phyloP scores from a whole-genome alignment of 2,888 invertebrate species.

The Syrphus vitripennis region DNA sequence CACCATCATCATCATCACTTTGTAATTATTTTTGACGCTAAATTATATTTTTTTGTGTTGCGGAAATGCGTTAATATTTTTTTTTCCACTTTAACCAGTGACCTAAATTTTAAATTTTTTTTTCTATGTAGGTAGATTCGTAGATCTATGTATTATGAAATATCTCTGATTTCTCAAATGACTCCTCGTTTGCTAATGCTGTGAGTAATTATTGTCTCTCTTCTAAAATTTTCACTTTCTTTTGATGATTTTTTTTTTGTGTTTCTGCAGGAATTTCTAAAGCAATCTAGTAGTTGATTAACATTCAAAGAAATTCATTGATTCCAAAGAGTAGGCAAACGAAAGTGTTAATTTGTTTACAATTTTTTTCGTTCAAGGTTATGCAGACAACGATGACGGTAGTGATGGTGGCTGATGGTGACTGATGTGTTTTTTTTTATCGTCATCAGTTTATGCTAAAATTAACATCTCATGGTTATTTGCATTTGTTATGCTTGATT shows the following conservation, averaged over 20 bases:
- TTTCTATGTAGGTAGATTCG: too few relatives aligned
- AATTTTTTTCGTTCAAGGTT: conserved; percentile 22
- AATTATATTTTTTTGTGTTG: conserved; percentile 1
- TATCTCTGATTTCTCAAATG: not conserved
- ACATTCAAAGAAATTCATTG: conserved; percentile 41
- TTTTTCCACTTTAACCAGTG: not conserved
- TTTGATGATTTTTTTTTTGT: not conserved
- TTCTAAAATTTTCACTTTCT: conserved; percentile 29
- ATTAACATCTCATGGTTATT: conserved; percentile 17
- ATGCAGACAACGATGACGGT: not conserved
- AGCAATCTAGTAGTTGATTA: not conserved
- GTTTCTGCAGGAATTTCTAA: not conserved
- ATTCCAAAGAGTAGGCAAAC: not conserved
- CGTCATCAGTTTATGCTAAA: conserved; percentile 3
- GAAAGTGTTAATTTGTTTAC: conserved; percentile 33
- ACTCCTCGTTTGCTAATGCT: not conserved
- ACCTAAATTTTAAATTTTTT: not conserved
- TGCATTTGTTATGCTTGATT: conserved; percentile 27
- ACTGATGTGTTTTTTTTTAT: not conserved
- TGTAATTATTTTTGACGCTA: conserved; percentile 11
- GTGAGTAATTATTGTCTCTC: not conserved
- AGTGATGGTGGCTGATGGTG: not conserved
- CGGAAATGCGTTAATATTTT: conserved; percentile 40
- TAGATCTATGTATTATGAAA: too few relatives aligned
- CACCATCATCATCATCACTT: not conserved